phyloP scores from a whole-genome alignment of 2,888 invertebrate species.

The Unio delphinus region DNA sequence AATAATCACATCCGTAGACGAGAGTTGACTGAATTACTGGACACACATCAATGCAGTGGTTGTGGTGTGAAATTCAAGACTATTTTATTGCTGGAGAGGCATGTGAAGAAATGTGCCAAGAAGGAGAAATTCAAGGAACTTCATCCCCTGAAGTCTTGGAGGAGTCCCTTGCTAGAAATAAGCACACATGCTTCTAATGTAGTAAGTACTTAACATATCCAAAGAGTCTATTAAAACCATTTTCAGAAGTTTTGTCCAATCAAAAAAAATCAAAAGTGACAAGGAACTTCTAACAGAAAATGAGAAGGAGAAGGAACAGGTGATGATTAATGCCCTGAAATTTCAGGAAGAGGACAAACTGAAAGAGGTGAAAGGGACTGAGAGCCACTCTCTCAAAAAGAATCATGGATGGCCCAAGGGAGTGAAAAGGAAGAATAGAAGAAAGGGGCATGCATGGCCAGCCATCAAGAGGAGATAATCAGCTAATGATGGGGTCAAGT shows the following conservation, averaged over 20 bases:
- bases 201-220: slow-evolving; percentile 66
- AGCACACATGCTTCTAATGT: slow-evolving; percentile 66
- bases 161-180: slow-evolving; percentile 35
- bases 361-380: slow-evolving; percentile 17
- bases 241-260: slow-evolving; percentile 63
- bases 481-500: slow-evolving; percentile 14
- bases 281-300: slow-evolving; percentile 40
- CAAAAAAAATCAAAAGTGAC: slow-evolving; percentile 46
- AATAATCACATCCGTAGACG: slow-evolving; percentile 62
- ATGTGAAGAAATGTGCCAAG: slow-evolving; percentile 60
- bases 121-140: slow-evolving; percentile 59
- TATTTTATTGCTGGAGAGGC: slow-evolving; percentile 66
- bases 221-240: slow-evolving; percentile 68
- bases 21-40: slow-evolving; percentile 74
- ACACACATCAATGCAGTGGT: slow-evolving; percentile 64
- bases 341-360: slow-evolving; percentile 40
- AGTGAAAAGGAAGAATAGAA: slow-evolving; percentile 44
- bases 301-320: slow-evolving; percentile 44
- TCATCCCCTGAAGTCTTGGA: slow-evolving; percentile 51
- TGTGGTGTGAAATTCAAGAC: slow-evolving; percentile 67
- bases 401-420: slow-evolving; percentile 54
- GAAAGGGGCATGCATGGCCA: slow-evolving; percentile 58
- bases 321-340: slow-evolving; percentile 42
- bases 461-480: slow-evolving; percentile 51
- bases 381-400: slow-evolving; percentile 22